Evolutionary conservation across 2,113 vertebrate genomes (phyloP).

Genomic region (Platysteira castanea): DNA sequence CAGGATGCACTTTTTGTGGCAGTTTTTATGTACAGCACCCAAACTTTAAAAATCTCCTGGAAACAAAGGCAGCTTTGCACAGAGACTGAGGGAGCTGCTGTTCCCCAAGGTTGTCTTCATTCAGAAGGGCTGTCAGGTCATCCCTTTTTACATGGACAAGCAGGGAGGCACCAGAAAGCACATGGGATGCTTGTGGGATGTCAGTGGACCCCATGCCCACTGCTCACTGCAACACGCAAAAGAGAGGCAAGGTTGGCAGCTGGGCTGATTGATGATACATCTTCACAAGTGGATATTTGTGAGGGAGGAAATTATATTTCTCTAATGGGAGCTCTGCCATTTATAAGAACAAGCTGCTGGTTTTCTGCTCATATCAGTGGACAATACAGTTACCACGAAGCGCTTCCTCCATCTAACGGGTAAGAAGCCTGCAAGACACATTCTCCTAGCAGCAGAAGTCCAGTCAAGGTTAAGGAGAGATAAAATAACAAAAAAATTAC

Average conservation of each 20-base stretch:
- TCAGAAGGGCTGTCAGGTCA: neutral
- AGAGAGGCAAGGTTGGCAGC: neutral
- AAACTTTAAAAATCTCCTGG: neutral
- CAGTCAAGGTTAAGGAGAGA: neutral
- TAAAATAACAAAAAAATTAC: neutral
- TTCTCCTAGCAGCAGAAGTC: neutral
- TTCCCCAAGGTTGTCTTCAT: neutral
- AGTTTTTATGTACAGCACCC: neutral
- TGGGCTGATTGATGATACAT: neutral
- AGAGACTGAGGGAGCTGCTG: neutral
- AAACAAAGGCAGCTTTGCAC: neutral
- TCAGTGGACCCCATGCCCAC: neutral
- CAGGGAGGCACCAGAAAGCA: neutral
- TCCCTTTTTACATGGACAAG: neutral
- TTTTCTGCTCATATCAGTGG: neutral
- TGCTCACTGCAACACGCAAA: neutral
- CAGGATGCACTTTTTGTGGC: neutral
- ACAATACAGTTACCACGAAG: slow-evolving; percentile 2
- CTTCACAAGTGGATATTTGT: neutral
- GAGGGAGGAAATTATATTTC: neutral
- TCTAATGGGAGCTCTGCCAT: neutral
- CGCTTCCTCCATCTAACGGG: neutral
- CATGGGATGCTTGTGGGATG: accelerated
- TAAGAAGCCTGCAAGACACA: neutral
- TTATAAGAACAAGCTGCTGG: neutral